Evolutionary conservation across 2,888 invertebrate genomes (phyloP).

Genomic region (Lordiphosa fenestrarum): DNA sequence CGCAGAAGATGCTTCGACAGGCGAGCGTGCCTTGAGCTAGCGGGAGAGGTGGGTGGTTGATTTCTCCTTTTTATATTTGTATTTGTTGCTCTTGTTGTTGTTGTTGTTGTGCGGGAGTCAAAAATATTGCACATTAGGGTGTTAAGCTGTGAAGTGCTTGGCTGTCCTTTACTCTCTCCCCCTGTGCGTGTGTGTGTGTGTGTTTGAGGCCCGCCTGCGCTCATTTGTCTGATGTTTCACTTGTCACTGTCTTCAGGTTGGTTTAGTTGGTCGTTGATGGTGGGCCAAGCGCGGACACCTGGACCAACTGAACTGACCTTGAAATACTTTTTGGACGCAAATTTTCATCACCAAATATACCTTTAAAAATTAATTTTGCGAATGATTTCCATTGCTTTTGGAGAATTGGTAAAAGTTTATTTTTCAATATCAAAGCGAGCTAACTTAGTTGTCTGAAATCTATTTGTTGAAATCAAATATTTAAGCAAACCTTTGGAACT

Average conservation of each 20-base stretch:
- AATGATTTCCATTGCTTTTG: too few species aligned
- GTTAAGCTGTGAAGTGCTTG: conserved; percentile 79
- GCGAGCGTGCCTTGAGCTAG: not conserved
- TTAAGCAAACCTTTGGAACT: too few species aligned
- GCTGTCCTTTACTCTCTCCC: conserved; percentile 28
- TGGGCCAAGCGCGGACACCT: too few species aligned
- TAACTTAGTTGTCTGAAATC: too few species aligned
- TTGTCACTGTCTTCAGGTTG: conserved; percentile 42
- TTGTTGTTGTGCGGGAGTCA: conserved; percentile 42
- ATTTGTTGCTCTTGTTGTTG: conserved; percentile 3
- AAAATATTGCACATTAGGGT: conserved; percentile 78
- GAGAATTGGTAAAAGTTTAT: too few species aligned
- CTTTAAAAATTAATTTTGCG: too few species aligned
- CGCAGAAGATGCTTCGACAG: conserved; percentile 21
- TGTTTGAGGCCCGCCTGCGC: conserved; percentile 27
- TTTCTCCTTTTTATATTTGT: conserved; percentile 14
- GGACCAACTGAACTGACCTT: too few species aligned
- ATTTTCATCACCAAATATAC: too few species aligned
- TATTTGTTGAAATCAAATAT: too few species aligned
- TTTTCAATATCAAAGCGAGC: too few species aligned
- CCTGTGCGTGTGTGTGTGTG: conserved; percentile 11
- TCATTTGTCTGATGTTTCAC: conserved; percentile 55
- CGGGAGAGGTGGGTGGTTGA: conserved; percentile 21
- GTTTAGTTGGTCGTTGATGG: too few species aligned
- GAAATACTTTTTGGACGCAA: too few species aligned